Evolutionary conservation across 2,888 invertebrate genomes (phyloP), one percentile per base, ranked within the genome.

Genomic region (Timandra comae): DNA sequence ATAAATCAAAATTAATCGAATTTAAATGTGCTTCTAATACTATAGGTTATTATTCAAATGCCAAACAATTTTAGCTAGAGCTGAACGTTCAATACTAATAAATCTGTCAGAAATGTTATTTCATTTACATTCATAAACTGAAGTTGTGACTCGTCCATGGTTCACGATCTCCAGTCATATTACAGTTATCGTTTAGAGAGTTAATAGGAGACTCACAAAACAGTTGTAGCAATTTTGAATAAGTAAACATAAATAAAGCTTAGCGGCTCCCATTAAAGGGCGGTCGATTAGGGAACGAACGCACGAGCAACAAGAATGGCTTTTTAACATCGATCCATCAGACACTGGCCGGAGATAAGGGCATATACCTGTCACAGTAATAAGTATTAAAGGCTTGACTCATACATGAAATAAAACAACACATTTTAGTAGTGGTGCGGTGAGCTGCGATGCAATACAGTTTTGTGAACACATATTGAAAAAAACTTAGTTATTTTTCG

Each of bases 321-420:
- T 62, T 66, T 67, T 72, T 66, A 73, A 68, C 69, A 72, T 66
- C 76, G 74, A 79, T 79, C 78, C 74, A 79, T 81, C 80, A 80
- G 70, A 48, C 60, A 57, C 57, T 56, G 67, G 56, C 46, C 46
- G 46, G 60, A 63, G 79, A 77, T 81, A 81, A 79, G 70, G 55
- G 57, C 63, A 65, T 64, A 65, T 69, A 63, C 70, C 74, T 74
- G 79, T 75, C 78, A 75, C 70, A 68, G 65, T 71, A 70, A 72
- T 77, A 75, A 70, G 71, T 69, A 71, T 73, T 73, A 66, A 63
- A 65, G 63, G 63, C 61, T 55, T 61, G 64, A 64, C 58, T 64
- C 56, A 57, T 58, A 67, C 55, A 56, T 51, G 52, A 49, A 54
- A 53, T 43, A 33, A 43, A 29, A 41, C 20, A 52, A 23, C n/a